Evolutionary conservation across 2,113 vertebrate species (phyloP).

Genomic region (Cyanistes caeruleus): DNA sequence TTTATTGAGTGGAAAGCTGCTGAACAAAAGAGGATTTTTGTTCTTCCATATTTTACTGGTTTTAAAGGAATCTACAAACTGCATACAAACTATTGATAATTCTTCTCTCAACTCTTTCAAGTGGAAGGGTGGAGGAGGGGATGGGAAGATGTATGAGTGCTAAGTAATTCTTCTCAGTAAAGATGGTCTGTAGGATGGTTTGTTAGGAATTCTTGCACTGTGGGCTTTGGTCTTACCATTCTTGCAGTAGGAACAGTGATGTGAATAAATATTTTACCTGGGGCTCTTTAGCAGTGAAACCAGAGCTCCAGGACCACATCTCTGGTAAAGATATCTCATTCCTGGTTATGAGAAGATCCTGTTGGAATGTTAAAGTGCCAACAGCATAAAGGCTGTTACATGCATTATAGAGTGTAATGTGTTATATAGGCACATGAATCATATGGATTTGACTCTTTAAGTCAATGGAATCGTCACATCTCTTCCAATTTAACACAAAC

Average conservation of each 20-base stretch:
- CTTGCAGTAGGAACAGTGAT: neutral
- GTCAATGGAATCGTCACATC: neutral
- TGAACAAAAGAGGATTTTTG: constrained; percentile 19
- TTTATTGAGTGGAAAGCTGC: constrained; percentile 34
- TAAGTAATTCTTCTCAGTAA: neutral
- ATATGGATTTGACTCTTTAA: neutral
- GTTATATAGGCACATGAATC: neutral
- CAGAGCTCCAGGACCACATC: neutral
- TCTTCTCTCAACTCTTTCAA: neutral
- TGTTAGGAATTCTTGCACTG: neutral
- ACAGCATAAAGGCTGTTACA: neutral
- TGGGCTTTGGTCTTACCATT: neutral
- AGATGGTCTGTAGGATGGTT: neutral
- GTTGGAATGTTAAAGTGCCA: neutral
- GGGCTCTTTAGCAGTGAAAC: neutral
- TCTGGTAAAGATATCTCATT: neutral
- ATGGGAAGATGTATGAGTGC: neutral
- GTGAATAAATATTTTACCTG: neutral
- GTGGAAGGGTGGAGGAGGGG: neutral
- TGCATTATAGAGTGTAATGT: neutral
- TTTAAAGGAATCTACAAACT: constrained; percentile 20
- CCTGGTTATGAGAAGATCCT: neutral
- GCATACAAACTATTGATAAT: neutral
- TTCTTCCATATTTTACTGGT: neutral
- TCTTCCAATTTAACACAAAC: neutral